These are phyloP conservation scores for Salarias fasciatus DNA, from an alignment of 2,797 vertebrate species.

Conservation along the genomic window DNA sequence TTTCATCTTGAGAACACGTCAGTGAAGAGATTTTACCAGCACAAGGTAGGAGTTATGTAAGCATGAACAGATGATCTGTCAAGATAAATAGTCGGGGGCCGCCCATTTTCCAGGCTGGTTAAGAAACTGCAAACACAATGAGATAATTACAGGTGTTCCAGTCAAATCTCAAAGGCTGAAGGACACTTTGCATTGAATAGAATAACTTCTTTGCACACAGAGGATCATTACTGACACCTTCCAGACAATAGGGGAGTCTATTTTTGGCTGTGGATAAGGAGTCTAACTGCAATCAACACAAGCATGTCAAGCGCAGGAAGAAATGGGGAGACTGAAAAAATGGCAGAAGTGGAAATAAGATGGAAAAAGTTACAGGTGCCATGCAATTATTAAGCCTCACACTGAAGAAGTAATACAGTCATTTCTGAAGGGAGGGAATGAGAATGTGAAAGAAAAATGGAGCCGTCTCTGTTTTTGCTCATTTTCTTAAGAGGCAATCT, in stretches of 20 bases:
- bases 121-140: not conserved
- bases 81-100: not conserved
- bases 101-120: not conserved
- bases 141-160: not conserved
- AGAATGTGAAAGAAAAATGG: conserved; percentile 12
- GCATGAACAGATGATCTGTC: not conserved
- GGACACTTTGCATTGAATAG: conserved; percentile 17
- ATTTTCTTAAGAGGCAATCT: conserved; percentile 20
- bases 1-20: not conserved
- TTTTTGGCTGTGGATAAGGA: not conserved
- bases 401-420: conserved; percentile 50
- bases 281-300: conserved; percentile 31
- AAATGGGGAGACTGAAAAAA: conserved; percentile 2
- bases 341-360: conserved; percentile 30
- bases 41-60: not conserved
- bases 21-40: not conserved
- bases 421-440: conserved; percentile 38
- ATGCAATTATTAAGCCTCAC: conserved; percentile 53
- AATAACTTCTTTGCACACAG: conserved; percentile 34
- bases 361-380: conserved; percentile 27
- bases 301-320: not conserved
- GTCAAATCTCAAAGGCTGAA: not conserved
- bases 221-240: conserved; percentile 41
- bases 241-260: conserved; percentile 32
- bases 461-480: no score